Evolutionary conservation across 2,797 vertebrate species (phyloP), one percentile per base, ranked within the genome.

Genomic region (Pseudochirops cupreus): DNA sequence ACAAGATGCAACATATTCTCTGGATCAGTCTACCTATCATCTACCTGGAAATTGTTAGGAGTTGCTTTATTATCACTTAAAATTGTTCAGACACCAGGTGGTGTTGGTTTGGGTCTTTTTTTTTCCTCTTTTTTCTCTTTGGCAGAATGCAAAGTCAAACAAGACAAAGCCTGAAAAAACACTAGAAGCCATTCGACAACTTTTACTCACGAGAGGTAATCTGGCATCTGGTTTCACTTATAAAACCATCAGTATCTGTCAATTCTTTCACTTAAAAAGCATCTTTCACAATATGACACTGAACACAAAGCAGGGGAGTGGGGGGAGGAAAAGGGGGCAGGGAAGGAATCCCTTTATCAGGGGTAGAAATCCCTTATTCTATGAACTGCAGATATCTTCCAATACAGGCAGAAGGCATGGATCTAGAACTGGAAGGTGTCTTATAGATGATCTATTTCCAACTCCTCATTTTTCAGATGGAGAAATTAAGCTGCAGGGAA

Each of bases 231-330:
- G 59, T 93, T 97, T 95, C 59, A 93, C 62, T 97, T 97, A 89
- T 93, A 91, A 94, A 96, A 91, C 33, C 82, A 94, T 97, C 62
- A 90, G 24, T 91, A 95, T 93, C 62, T 56, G 29, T 93, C 57
- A 96, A 89, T 92, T 96, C 29, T 96, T 97, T 96, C 93, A 74
- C 31, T 93, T 94, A 91, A 56, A 94, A 93, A 96, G 54, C 89
- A 93, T 91, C 62, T 91, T 95, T 93, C 59, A 93, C 26, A 6
- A 74, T 93, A 50, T 57, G 89, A 90, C 31, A 90, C 58, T 87
- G 24, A 97, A 95, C 62, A 94, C 56, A 94, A 94, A 95, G 93
- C 59, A 89, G 33, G 54, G 50, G 55, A 82, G 57, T 31, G 9
- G 9, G 9, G 21, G 13, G 5, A 14, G 2, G 67, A 11, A 24